Percentiles rank a stretch among this genome's conserved stretches.
Conservation (phyloP, 2,888 invertebrate genomes). For the Trichogramma evanescens region DNA sequence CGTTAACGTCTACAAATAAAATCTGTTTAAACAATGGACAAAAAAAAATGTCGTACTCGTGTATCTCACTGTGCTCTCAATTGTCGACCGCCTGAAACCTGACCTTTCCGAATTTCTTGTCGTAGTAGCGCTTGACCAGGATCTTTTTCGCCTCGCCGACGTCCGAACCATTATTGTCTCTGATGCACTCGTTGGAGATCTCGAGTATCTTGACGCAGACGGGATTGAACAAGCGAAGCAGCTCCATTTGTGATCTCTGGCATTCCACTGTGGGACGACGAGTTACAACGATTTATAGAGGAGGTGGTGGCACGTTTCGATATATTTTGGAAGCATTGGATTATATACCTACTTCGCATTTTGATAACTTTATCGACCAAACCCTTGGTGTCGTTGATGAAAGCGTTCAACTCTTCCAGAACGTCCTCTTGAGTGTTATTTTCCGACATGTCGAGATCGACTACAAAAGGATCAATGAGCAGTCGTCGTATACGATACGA, state of each 20-base stretch:
- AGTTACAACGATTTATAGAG: not conserved
- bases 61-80: too few species aligned
- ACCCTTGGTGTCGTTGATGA: conserved; percentile 22
- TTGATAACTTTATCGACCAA: conserved; percentile 28
- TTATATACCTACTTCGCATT: conserved; percentile 27
- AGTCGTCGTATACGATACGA: not conserved
- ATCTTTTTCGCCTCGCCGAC: too few species aligned
- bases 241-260: conserved; percentile 26
- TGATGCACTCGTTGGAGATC: conserved; percentile 2
- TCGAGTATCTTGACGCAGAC: conserved; percentile 15
- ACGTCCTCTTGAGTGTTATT: conserved; percentile 2
- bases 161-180: too few species aligned
- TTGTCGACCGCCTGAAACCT: too few species aligned
- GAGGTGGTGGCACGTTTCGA: not conserved
- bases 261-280: conserved; percentile 25
- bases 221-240: conserved; percentile 27
- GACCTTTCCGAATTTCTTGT: too few species aligned
- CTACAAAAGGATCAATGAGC: not conserved
- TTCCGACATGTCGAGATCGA: not conserved
- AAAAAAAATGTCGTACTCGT: too few species aligned
- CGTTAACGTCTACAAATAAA: conserved; percentile 21
- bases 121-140: too few species aligned
- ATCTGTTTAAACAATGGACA: conserved; percentile 26
- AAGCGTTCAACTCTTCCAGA: conserved; percentile 16
- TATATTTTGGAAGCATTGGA: not conserved